Conservation (phyloP, 1,140 invertebrate genomes). For the Caenorhabditis tropicalis region DNA sequence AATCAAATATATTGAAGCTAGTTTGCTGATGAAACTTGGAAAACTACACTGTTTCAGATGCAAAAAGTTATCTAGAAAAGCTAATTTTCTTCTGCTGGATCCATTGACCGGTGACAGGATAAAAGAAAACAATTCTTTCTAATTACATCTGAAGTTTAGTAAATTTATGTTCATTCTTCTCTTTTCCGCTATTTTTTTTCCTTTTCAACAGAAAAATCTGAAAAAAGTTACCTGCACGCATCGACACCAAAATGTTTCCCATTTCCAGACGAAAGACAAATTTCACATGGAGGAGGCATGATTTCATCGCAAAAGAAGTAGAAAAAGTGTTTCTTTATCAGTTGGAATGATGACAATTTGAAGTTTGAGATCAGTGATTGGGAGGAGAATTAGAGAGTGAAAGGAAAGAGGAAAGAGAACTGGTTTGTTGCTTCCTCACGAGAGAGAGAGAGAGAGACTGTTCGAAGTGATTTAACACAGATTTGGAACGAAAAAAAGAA, state of each 20-base stretch:
- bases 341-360: neutral
- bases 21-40: too few relatives aligned
- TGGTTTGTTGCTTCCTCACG: too few relatives aligned
- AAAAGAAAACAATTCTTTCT: neutral
- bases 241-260: conserved; percentile 9
- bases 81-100: too few relatives aligned
- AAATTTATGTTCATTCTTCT: too few relatives aligned
- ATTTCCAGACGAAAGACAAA: neutral
- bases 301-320: neutral
- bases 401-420: neutral
- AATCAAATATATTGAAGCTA: too few relatives aligned
- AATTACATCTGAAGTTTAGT: too few relatives aligned
- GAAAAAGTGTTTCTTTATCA: neutral
- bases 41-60: too few relatives aligned
- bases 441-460: neutral
- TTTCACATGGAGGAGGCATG: neutral
- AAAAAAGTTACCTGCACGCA: conserved; percentile 21
- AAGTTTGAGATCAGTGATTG: neutral
- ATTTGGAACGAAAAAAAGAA: too few relatives aligned
- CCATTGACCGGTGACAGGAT: too few relatives aligned
- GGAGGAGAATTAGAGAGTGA: neutral
- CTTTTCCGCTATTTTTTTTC: too few relatives aligned
- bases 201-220: too few relatives aligned
- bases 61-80: too few relatives aligned
- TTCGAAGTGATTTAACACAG: neutral